Percentiles rank a stretch among this genome's conserved stretches.
Evolutionary conservation across 2,797 vertebrate genomes (phyloP).

Genomic region (Ctenosaura bakeri): DNA sequence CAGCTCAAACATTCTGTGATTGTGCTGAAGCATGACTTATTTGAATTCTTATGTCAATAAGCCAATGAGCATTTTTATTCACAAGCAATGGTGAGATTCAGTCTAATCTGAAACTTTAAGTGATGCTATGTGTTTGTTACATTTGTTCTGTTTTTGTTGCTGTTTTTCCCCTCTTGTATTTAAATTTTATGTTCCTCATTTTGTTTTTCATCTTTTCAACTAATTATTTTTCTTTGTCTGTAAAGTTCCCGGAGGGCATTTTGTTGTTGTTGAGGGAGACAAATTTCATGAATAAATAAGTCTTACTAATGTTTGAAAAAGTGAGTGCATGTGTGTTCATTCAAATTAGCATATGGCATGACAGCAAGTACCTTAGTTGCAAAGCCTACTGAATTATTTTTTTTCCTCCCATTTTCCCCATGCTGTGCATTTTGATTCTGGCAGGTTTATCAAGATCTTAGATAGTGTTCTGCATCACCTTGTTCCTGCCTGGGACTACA

Average conservation of each 20-base stretch:
- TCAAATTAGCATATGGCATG: background rate
- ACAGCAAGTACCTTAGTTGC: background rate
- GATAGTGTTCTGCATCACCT: constrained; percentile 93
- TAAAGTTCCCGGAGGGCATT: background rate
- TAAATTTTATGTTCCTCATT: background rate
- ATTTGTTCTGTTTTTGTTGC: background rate
- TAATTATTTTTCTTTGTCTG: background rate
- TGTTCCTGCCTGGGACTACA: constrained; percentile 96
- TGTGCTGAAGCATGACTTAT: background rate
- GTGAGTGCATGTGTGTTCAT: background rate
- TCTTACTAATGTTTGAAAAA: background rate
- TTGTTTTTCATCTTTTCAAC: background rate
- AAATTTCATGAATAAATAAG: background rate
- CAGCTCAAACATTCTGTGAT: background rate
- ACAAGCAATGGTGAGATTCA: background rate
- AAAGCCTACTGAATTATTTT: background rate
- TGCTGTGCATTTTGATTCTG: constrained; percentile 12
- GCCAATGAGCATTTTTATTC: background rate
- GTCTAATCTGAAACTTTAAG: background rate
- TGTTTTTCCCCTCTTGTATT: background rate
- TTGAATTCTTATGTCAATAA: background rate
- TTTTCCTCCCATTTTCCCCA: background rate
- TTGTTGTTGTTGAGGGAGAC: background rate
- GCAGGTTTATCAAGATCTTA: constrained; percentile 93
- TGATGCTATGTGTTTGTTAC: background rate